Conservation (phyloP, 2,888 invertebrate genomes). For the Saturnia japonica region DNA sequence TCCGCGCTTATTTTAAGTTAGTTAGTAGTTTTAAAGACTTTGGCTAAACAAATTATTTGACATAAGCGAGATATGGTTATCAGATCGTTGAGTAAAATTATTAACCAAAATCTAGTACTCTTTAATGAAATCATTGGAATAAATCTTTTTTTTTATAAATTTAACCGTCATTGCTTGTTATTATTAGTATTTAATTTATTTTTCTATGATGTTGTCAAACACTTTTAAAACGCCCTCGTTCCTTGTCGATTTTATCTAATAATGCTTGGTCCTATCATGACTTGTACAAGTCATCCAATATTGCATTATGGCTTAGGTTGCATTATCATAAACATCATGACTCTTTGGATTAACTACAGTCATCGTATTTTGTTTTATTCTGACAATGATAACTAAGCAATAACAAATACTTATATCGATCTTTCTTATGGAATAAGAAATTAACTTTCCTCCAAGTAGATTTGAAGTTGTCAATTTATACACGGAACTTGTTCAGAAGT, state of each 20-base stretch:
- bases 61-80: neutral
- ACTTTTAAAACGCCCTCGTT: neutral
- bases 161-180: neutral
- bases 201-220: neutral
- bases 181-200: neutral
- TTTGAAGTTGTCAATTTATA: neutral
- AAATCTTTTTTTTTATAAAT: neutral
- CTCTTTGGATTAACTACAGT: neutral
- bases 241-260: neutral
- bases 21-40: neutral
- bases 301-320: neutral
- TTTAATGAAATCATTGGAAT: neutral
- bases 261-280: neutral
- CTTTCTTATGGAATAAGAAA: neutral
- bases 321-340: neutral
- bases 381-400: neutral
- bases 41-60: neutral
- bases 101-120: neutral
- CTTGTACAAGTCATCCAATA: too few relatives aligned
- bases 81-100: neutral
- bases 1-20: neutral
- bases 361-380: neutral
- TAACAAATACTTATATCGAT: neutral
- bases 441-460: neutral
- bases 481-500: neutral